Percentiles rank a stretch among this genome's conserved stretches.
Conservation (phyloP, 1,140 invertebrate genomes). For the Berghia stephanieae region DNA sequence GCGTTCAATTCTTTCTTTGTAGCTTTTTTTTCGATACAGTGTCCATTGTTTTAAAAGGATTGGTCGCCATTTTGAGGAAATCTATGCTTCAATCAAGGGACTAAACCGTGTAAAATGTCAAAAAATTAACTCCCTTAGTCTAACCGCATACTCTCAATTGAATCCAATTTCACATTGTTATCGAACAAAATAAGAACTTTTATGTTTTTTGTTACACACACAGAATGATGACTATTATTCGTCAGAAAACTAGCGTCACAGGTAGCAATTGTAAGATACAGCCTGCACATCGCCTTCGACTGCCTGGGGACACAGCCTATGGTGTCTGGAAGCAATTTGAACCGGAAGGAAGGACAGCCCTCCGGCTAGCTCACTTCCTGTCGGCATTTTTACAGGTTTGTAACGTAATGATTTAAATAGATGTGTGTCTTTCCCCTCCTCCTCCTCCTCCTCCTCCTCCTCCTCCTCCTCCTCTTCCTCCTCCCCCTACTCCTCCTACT, state of each 20-base stretch:
- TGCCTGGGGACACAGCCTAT: conserved; percentile 79
- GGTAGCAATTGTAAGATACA: conserved; percentile 41
- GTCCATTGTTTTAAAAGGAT: not conserved
- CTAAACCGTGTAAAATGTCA: not conserved
- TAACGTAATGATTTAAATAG: not conserved
- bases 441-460: too few relatives aligned
- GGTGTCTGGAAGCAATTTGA: conserved; percentile 89
- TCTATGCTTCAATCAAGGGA: not conserved
- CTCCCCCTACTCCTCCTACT: too few relatives aligned
- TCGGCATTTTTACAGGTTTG: conserved; percentile 45
- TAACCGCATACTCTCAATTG: too few relatives aligned
- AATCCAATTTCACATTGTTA: too few relatives aligned
- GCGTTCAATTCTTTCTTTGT: too few relatives aligned
- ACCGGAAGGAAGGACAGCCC: conserved; percentile 71
- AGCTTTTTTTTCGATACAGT: too few relatives aligned
- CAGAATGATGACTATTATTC: conserved; percentile 44
- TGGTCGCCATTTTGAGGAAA: not conserved
- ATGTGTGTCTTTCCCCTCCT: not conserved
- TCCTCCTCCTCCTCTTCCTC: too few relatives aligned
- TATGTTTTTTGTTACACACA: conserved; percentile 5
- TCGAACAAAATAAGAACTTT: not conserved
- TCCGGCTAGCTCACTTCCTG: conserved; percentile 49
- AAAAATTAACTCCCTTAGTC: too few relatives aligned
- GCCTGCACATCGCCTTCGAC: conserved; percentile 29
- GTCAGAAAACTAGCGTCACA: conserved; percentile 42